Evolutionary conservation across 2,113 vertebrate genomes (phyloP).

Genomic region (Stercorarius parasiticus): DNA sequence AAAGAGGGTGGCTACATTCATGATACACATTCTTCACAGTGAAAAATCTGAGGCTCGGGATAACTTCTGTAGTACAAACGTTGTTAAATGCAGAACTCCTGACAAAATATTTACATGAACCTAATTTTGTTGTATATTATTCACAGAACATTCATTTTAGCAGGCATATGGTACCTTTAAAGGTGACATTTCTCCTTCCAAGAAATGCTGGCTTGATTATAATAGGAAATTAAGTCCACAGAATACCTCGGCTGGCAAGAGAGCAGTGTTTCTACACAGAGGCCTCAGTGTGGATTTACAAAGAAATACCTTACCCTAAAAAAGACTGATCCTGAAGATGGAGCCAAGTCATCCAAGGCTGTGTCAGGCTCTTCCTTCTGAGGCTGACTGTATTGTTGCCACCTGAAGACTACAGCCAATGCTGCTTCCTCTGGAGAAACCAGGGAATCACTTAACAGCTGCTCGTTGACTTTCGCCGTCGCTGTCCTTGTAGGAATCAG

Average conservation of each 20-base stretch:
- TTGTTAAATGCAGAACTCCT: background rate
- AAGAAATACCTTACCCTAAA: background rate
- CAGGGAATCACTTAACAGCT: background rate
- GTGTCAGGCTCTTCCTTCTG: background rate
- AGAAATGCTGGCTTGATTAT: background rate
- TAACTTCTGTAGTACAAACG: background rate
- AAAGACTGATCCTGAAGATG: background rate
- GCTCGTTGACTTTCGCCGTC: background rate
- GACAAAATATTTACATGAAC: conserved; percentile 11
- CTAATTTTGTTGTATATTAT: background rate
- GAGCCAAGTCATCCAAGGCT: background rate
- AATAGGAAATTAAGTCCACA: background rate
- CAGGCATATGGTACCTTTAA: background rate
- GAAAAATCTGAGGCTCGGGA: background rate
- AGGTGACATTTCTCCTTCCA: conserved; percentile 3
- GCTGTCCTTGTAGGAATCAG: background rate
- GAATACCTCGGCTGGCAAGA: background rate
- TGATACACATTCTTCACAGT: background rate
- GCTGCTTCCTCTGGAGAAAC: background rate
- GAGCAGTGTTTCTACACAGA: background rate
- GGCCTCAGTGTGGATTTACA: background rate
- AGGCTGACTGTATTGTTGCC: background rate
- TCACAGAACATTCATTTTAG: background rate
- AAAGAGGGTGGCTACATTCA: background rate
- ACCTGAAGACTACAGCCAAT: background rate